These are phyloP conservation scores for Mastigias papua DNA, from an alignment of 30 jellyfish, hydroid and myxozoan genomes.

Conservation along the genomic window DNA sequence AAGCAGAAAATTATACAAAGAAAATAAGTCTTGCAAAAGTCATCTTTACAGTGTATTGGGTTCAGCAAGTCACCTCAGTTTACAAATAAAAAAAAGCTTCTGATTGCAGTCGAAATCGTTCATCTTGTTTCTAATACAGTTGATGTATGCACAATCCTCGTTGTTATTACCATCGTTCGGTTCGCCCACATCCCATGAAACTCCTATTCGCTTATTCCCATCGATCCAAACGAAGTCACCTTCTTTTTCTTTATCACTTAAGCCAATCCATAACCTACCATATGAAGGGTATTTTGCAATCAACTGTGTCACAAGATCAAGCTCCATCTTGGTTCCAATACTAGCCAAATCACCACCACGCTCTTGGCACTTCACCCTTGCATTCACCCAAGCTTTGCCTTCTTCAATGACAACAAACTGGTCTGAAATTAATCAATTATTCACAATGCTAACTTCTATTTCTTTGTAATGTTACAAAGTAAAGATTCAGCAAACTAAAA, in stretches of 20 bases:
- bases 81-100: neutral
- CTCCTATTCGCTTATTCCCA: neutral
- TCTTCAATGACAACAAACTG: neutral
- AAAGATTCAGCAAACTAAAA: no score
- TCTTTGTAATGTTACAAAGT: neutral
- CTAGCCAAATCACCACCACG: neutral
- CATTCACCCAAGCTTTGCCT: neutral
- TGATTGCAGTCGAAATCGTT: neutral
- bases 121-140: neutral
- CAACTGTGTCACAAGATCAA: neutral
- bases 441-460: no score
- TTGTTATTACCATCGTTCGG: neutral
- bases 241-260: neutral
- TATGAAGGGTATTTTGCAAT: neutral
- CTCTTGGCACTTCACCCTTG: neutral
- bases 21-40: no score
- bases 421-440: neutral
- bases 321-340: neutral
- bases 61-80: neutral
- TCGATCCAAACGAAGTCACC: neutral
- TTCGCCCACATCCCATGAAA: neutral
- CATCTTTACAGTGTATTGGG: no score
- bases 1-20: no score
- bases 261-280: neutral
- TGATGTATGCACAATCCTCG: no score